These are phyloP conservation scores for Tricholauxania praeusta DNA, from an alignment of 2,888 invertebrate genomes.

Conservation along the genomic window DNA sequence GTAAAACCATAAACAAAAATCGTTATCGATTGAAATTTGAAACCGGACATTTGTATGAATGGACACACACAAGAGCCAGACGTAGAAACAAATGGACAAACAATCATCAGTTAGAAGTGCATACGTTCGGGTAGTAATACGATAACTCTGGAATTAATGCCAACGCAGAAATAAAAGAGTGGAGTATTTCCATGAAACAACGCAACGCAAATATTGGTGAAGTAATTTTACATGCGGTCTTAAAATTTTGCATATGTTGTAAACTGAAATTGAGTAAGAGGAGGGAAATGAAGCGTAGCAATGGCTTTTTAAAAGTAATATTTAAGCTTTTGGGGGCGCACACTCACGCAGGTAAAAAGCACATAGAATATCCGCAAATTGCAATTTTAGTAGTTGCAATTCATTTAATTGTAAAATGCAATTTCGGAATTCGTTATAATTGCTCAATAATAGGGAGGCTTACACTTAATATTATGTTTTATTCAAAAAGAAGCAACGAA, in stretches of 20 bases:
- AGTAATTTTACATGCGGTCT: conserved; percentile 32
- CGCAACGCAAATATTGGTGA: conserved; percentile 17
- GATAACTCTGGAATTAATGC: conserved; percentile 46
- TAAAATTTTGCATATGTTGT: no score
- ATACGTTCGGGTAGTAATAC: background rate
- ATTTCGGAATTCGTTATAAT: conserved; percentile 46
- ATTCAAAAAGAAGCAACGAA: no score
- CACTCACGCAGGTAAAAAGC: conserved; percentile 23
- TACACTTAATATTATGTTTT: no score
- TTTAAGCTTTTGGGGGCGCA: conserved; percentile 24
- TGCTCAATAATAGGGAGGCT: background rate
- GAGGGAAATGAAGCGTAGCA: background rate
- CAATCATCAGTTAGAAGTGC: background rate
- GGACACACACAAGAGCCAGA: background rate
- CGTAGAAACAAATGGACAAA: background rate
- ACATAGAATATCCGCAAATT: conserved; percentile 36
- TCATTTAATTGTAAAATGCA: conserved; percentile 56
- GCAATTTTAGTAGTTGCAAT: conserved; percentile 49
- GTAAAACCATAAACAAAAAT: conserved; percentile 34
- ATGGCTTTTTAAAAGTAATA: background rate
- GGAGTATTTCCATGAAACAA: conserved; percentile 11
- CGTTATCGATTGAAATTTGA: conserved; percentile 35
- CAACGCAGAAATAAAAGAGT: conserved; percentile 20
- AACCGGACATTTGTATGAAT: conserved; percentile 29
- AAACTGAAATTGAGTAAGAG: background rate